Evolutionary conservation across 2,888 invertebrate genomes (phyloP).

Genomic region (Prosapia bicincta): DNA sequence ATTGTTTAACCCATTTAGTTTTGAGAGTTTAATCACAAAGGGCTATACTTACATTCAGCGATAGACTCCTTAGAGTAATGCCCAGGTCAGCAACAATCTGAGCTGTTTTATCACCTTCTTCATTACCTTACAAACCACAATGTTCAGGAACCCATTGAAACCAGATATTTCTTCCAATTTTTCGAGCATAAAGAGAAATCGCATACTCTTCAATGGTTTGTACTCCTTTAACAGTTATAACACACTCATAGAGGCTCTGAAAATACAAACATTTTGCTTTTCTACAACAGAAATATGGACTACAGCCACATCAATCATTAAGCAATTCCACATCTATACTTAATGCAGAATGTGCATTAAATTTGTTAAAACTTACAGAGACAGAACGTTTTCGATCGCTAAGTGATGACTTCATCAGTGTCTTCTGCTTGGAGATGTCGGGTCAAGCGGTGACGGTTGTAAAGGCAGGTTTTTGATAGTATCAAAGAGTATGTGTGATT

Average conservation of each 20-base stretch:
- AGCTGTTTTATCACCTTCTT: not conserved
- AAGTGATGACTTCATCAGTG: too few species aligned
- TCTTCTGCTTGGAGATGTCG: too few species aligned
- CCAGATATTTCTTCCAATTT: not conserved
- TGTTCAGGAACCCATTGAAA: not conserved
- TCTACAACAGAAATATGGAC: not conserved
- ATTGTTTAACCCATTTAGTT: not conserved
- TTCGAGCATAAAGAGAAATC: not conserved
- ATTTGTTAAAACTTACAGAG: too few species aligned
- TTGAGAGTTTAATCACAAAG: too few species aligned
- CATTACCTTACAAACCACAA: conserved; percentile 8
- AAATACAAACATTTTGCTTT: not conserved
- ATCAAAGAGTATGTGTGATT: too few species aligned
- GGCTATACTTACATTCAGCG: not conserved
- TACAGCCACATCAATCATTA: not conserved
- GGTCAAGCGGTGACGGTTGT: too few species aligned
- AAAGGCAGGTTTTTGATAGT: too few species aligned
- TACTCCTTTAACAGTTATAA: not conserved
- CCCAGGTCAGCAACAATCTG: not conserved
- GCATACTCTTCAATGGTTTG: not conserved
- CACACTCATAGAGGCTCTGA: not conserved
- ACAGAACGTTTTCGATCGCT: too few species aligned
- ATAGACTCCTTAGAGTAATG: not conserved
- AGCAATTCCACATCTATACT: not conserved
- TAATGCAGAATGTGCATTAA: not conserved